These are phyloP conservation scores for Balanococcus diminutus DNA, from an alignment of 2,888 invertebrate species.

Conservation along the genomic window DNA sequence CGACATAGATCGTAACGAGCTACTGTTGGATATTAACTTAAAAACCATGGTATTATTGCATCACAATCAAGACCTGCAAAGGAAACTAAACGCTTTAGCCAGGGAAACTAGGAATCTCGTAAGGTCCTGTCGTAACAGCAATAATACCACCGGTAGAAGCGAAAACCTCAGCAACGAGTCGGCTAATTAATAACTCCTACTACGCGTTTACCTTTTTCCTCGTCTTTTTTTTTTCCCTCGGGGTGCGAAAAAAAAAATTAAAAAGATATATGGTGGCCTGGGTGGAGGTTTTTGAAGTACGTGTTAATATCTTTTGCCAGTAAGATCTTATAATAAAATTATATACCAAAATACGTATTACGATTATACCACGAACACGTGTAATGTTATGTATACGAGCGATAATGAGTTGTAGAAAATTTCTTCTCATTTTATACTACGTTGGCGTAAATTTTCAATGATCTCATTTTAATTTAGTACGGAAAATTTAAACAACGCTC, in stretches of 20 bases:
- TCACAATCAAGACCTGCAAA: slow-evolving; percentile 69
- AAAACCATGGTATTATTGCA: slow-evolving; percentile 70
- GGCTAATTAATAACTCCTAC: not conserved
- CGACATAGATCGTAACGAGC: slow-evolving; percentile 43
- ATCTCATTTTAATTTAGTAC: slow-evolving; percentile 28
- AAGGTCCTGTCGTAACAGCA: slow-evolving; percentile 64
- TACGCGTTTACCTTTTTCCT: not conserved
- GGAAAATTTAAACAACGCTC: slow-evolving; percentile 15
- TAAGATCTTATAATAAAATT: not conserved
- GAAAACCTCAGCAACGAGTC: not conserved
- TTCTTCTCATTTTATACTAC: not conserved
- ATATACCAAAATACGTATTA: not conserved
- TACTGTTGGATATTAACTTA: slow-evolving; percentile 68
- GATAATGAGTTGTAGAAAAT: not conserved
- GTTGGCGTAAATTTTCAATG: slow-evolving; percentile 41
- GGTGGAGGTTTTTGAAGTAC: slow-evolving; percentile 6
- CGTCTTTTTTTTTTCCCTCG: not conserved
- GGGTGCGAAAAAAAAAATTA: not conserved
- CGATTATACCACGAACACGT: too few relatives aligned
- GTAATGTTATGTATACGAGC: not conserved
- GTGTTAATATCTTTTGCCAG: not conserved
- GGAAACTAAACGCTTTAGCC: slow-evolving; percentile 68
- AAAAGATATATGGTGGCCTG: not conserved
- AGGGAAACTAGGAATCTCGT: slow-evolving; percentile 70
- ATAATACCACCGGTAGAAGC: not conserved